phyloP scores from a whole-genome alignment of 2,797 vertebrate species.

The Hydrocynus forskahlii region DNA sequence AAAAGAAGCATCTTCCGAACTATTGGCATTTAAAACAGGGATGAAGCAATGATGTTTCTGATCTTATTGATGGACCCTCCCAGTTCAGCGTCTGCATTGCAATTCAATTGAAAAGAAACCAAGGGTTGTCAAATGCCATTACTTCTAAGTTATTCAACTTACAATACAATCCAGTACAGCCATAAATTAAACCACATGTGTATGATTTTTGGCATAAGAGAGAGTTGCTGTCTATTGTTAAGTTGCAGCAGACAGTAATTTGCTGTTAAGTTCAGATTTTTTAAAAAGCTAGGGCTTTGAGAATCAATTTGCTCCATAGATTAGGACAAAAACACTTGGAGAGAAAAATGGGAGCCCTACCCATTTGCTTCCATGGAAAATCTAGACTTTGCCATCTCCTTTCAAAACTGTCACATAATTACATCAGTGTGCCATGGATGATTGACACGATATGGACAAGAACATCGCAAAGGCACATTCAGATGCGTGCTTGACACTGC shows the following conservation, averaged over 20 bases:
- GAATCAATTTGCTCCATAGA: slow-evolving; percentile 77
- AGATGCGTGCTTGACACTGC: background rate
- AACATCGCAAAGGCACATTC: background rate
- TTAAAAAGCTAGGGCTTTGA: slow-evolving; percentile 64
- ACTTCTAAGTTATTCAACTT: slow-evolving; percentile 68
- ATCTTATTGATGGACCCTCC: slow-evolving; percentile 38
- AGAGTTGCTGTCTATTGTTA: slow-evolving; percentile 58
- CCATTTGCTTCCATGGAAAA: slow-evolving; percentile 66
- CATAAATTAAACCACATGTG: slow-evolving; percentile 68
- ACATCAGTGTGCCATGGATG: background rate
- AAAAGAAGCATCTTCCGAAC: slow-evolving; percentile 1
- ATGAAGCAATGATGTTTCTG: slow-evolving; percentile 46
- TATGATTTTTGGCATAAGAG: slow-evolving; percentile 48
- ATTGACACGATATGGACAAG: background rate
- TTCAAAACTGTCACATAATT: background rate
- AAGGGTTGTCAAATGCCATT: slow-evolving; percentile 63
- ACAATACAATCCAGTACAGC: slow-evolving; percentile 63
- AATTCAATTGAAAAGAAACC: slow-evolving; percentile 56
- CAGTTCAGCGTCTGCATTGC: slow-evolving; percentile 52
- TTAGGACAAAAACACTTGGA: slow-evolving; percentile 45
- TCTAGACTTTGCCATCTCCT: slow-evolving; percentile 21
- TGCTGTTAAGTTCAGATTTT: slow-evolving; percentile 72
- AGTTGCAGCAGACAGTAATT: slow-evolving; percentile 55
- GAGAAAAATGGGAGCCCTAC: slow-evolving; percentile 65
- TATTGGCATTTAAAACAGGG: slow-evolving; percentile 54